Conservation (phyloP, 2,797 vertebrate genomes). For the Sebastes umbrosus region DNA sequence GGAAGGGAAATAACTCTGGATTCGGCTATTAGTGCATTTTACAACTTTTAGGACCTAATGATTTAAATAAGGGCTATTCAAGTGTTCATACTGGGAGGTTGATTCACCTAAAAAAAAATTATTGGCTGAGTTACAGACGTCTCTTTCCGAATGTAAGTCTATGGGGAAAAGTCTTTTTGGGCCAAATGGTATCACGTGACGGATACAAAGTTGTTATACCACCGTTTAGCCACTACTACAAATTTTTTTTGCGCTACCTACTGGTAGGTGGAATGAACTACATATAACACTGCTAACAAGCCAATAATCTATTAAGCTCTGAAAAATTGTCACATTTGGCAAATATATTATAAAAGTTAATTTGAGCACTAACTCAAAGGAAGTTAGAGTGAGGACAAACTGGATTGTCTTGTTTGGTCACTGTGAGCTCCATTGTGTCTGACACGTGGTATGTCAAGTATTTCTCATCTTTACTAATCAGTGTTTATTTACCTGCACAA, state of each 20-base stretch:
- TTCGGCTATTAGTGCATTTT: no score
- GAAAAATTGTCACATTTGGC: neutral
- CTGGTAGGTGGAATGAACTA: neutral
- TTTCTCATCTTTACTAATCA: constrained; percentile 30
- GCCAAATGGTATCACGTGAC: no score
- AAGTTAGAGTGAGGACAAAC: neutral
- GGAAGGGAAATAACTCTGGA: no score
- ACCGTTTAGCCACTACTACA: no score
- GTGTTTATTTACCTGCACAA: constrained; percentile 44
- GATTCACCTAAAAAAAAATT: no score
- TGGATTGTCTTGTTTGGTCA: constrained; percentile 19
- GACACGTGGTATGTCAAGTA: constrained; percentile 20
- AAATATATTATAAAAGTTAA: neutral
- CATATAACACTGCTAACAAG: neutral
- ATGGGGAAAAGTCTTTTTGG: no score
- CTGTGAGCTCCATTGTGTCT: constrained; percentile 25
- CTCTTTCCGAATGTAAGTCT: no score
- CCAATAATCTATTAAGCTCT: neutral
- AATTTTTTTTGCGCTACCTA: neutral
- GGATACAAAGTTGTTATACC: no score
- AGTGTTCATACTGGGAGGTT: no score
- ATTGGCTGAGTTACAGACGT: no score
- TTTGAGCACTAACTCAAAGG: neutral
- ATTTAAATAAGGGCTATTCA: no score
- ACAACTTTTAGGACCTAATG: no score